phyloP scores from a whole-genome alignment of 1,140 invertebrate genomes.

The Rhynchophorus ferrugineus region DNA sequence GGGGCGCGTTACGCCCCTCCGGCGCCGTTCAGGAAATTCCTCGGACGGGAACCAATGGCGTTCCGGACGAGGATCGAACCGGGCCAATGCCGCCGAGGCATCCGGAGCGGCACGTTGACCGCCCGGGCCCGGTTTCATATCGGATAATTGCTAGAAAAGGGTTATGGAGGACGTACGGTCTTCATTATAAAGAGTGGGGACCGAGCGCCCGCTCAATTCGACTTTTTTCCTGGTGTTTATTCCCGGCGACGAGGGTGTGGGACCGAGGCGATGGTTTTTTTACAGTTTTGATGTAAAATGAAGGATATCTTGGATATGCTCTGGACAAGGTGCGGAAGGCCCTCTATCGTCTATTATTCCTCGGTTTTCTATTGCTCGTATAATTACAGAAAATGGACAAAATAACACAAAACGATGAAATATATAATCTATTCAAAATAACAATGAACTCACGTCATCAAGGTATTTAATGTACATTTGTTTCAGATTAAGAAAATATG shows the following conservation, averaged over 20 bases:
- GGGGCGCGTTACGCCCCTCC: constrained; percentile 20
- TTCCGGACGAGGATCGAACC: constrained; percentile 5
- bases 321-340: no score
- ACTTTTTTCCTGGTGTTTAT: constrained; percentile 12
- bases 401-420: no score
- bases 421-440: no score
- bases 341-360: no score
- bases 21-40: constrained; percentile 30
- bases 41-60: constrained; percentile 22
- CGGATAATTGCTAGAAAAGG: constrained; percentile 33
- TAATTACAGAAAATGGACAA: no score
- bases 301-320: no score
- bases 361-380: no score
- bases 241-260: not conserved
- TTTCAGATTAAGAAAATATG: no score
- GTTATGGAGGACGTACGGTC: constrained; percentile 31
- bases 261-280: not conserved
- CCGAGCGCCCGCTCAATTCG: constrained; percentile 22
- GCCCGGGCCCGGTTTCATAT: constrained; percentile 29
- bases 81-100: constrained; percentile 22
- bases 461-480: no score
- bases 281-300: not conserved
- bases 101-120: constrained; percentile 27
- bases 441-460: no score
- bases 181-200: constrained; percentile 17